phyloP scores from a whole-genome alignment of 2,888 invertebrate species.

The Selenia dentaria region DNA sequence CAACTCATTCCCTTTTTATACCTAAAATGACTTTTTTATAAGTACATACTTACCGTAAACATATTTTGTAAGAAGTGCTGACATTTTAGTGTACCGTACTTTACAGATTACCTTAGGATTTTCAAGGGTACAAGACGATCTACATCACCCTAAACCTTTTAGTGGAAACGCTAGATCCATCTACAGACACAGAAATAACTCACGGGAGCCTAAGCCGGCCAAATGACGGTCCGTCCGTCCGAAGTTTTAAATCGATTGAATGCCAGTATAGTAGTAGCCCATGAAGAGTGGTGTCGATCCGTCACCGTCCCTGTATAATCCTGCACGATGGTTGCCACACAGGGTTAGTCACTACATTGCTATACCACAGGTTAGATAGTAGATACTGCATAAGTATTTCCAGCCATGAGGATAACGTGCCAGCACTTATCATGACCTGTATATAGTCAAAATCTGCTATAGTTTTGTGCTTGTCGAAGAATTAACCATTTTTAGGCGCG shows the following conservation, averaged over 20 bases:
- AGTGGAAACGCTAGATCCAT: conserved; percentile 11
- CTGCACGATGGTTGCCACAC: conserved; percentile 73
- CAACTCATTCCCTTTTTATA: too few species aligned
- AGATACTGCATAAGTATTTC: neutral
- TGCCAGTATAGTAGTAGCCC: conserved; percentile 70
- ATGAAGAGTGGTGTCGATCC: conserved; percentile 70
- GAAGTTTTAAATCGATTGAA: conserved; percentile 76
- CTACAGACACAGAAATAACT: conserved; percentile 23
- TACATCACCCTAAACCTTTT: conserved; percentile 20
- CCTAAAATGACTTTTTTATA: too few species aligned
- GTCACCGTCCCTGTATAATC: conserved; percentile 80
- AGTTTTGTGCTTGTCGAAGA: too few species aligned
- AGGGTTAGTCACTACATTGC: too few species aligned
- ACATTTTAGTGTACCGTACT: neutral
- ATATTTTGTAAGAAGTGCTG: too few species aligned
- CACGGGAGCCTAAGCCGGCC: conserved; percentile 29
- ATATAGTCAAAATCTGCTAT: too few species aligned
- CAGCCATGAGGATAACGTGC: conserved; percentile 63
- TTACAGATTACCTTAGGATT: conserved; percentile 2
- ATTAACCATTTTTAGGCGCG: too few species aligned
- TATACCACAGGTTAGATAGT: conserved; percentile 38
- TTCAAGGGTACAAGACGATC: conserved; percentile 16
- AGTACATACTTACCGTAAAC: neutral
- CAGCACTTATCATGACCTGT: conserved; percentile 71
- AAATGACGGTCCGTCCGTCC: conserved; percentile 31